Evolutionary conservation across 2,888 invertebrate genomes (phyloP), one percentile per base, ranked within the genome.

Genomic region (Cheilosia scutellata): DNA sequence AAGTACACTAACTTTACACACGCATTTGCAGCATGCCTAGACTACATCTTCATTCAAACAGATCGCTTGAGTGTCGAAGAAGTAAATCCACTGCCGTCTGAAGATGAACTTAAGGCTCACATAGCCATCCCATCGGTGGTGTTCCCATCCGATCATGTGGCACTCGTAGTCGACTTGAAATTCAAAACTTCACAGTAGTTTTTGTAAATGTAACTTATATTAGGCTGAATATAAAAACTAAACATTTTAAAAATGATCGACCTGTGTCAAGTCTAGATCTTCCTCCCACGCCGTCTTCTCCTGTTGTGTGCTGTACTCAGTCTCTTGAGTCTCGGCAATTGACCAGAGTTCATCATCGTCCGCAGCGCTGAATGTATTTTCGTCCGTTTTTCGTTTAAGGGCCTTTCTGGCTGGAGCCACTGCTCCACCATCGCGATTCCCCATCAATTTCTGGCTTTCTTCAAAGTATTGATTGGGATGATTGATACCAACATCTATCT

Each of bases 391-490:
- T 4, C 90, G 88, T 57, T 89, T 89, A 3, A 88, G 71, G 51
- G 6, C 60, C 78, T 77, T 89, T 70, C 53, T 84, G 63, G 27
- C 47, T 55, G 40, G 82, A 42, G 88, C 71, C 2, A 88, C 70
- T 0, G 76, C 42, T 16, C 47, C 66, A 5, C 11, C 66, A 13
- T 88, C 88, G 2, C 92, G 89, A 79, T 90, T 91, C 11, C 91
- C 92, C 91, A 92, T 90, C 7, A 95, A 89, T 88, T 94, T 94
- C 88, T 95, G 94, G 89, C 96, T 97, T 90, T 97, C 97, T 89
- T 96, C 95, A 92, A 96, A 98, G 92, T 96, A 99, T 88, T 96
- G 96, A 93, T 98, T 98, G 0, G 99, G 99, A 93, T 99, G 98
- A 90, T 95, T 95, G 47, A 98, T 95, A 2, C 95, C 95, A 49